Percentiles rank a stretch among this genome's conserved stretches.
Evolutionary conservation across 1,140 invertebrate species (phyloP).

Genomic region (Calosoma granatense): DNA sequence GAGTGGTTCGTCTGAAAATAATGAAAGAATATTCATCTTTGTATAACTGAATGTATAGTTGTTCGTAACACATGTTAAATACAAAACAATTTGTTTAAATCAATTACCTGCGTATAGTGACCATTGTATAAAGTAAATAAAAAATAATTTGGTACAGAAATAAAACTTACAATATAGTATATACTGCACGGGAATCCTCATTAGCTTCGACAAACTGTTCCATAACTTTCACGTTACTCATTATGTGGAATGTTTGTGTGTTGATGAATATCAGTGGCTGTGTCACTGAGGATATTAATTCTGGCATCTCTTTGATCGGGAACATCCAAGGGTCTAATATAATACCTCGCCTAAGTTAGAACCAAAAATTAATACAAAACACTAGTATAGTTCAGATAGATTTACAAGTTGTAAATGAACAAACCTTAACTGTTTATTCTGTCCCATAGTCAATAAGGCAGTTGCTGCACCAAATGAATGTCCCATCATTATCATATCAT

Average conservation of each 20-base stretch:
- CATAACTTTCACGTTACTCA: slow-evolving; percentile 47
- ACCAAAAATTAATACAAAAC: slow-evolving; percentile 6
- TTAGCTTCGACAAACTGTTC: slow-evolving; percentile 29
- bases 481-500: slow-evolving; percentile 43
- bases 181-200: slow-evolving; percentile 29
- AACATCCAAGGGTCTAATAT: slow-evolving; percentile 62
- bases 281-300: slow-evolving; percentile 35
- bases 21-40: too few species aligned
- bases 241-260: slow-evolving; percentile 55
- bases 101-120: background rate
- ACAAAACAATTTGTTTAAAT: background rate
- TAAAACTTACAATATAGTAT: slow-evolving; percentile 39
- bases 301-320: slow-evolving; percentile 45
- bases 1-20: slow-evolving; percentile 35
- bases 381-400: slow-evolving; percentile 10
- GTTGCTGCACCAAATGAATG: slow-evolving; percentile 62
- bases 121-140: slow-evolving; percentile 5
- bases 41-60: background rate
- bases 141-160: slow-evolving; percentile 2
- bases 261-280: slow-evolving; percentile 54
- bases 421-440: slow-evolving; percentile 45
- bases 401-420: slow-evolving; percentile 19
- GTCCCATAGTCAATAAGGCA: slow-evolving; percentile 41
- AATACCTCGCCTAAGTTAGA: slow-evolving; percentile 42
- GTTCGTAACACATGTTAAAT: background rate